Percentiles rank a stretch among this genome's conserved stretches.
Conservation (phyloP, 1,140 invertebrate species). For the Zaprionus gabonicus region DNA sequence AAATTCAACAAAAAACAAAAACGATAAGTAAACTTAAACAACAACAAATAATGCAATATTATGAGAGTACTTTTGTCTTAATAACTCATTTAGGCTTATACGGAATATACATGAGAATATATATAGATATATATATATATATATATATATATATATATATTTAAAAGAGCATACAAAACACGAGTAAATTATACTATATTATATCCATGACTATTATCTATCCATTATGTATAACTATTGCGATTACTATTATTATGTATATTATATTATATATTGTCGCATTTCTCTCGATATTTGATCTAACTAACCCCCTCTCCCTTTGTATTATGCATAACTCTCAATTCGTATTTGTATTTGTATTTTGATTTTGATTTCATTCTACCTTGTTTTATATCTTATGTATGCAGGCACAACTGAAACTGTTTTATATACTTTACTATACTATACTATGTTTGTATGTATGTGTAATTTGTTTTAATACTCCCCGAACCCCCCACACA, state of each 20-base stretch:
- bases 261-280: conserved; percentile 33
- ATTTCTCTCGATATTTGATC: conserved; percentile 24
- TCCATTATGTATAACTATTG: conserved; percentile 47
- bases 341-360: conserved; percentile 35
- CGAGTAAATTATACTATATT: conserved; percentile 33
- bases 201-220: conserved; percentile 31
- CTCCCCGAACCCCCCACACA: conserved; percentile 4
- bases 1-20: conserved; percentile 44
- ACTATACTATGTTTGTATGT: conserved; percentile 20
- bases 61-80: conserved; percentile 42
- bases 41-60: conserved; percentile 50
- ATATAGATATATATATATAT: conserved; percentile 40
- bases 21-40: conserved; percentile 9
- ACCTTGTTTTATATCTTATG: conserved; percentile 23
- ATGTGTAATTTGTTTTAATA: conserved; percentile 21
- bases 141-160: conserved; percentile 28
- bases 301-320: not conserved
- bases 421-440: conserved; percentile 7
- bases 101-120: conserved; percentile 37
- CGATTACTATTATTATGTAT: conserved; percentile 42
- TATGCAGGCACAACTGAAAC: conserved; percentile 48
- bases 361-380: not conserved
- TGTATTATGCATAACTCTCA: conserved; percentile 21
- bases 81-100: conserved; percentile 43
- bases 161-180: conserved; percentile 32